phyloP scores from a whole-genome alignment of 2,797 vertebrate genomes.

The Anas flavirostris region DNA sequence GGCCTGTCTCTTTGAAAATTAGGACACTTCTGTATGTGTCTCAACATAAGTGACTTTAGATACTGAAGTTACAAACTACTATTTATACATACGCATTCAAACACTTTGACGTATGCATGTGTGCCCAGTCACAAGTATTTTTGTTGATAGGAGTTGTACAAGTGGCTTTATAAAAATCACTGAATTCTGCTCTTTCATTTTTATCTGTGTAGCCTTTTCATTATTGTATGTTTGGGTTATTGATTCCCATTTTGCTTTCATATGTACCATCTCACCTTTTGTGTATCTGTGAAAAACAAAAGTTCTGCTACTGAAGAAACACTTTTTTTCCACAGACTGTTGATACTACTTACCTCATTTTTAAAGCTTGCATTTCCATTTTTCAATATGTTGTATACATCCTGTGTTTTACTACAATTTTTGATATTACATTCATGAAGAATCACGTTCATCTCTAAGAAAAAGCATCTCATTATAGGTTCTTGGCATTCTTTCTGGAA shows the following conservation, averaged over 20 bases:
- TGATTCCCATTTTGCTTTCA: neutral
- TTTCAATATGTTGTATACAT: constrained; percentile 30
- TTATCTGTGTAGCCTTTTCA: neutral
- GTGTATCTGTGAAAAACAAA: neutral
- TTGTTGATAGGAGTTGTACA: neutral
- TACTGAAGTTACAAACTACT: neutral
- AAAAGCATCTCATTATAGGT: constrained; percentile 75
- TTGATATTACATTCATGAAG: constrained; percentile 57
- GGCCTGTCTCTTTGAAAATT: neutral
- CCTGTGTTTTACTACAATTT: neutral
- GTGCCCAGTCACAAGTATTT: neutral
- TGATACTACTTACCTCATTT: neutral
- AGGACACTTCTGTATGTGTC: neutral
- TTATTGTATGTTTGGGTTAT: neutral
- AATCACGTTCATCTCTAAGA: constrained; percentile 75
- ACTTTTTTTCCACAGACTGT: neutral
- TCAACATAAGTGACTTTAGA: neutral
- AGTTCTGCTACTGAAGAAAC: neutral
- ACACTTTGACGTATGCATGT: neutral
- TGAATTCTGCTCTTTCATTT: neutral
- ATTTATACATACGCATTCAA: neutral
- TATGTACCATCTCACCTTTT: neutral
- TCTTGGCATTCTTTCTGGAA: constrained; percentile 68
- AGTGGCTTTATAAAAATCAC: neutral
- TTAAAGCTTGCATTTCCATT: neutral